Evolutionary conservation across 2,888 invertebrate species (phyloP), one percentile per base, ranked within the genome.

Genomic region (Rapana venosa): DNA sequence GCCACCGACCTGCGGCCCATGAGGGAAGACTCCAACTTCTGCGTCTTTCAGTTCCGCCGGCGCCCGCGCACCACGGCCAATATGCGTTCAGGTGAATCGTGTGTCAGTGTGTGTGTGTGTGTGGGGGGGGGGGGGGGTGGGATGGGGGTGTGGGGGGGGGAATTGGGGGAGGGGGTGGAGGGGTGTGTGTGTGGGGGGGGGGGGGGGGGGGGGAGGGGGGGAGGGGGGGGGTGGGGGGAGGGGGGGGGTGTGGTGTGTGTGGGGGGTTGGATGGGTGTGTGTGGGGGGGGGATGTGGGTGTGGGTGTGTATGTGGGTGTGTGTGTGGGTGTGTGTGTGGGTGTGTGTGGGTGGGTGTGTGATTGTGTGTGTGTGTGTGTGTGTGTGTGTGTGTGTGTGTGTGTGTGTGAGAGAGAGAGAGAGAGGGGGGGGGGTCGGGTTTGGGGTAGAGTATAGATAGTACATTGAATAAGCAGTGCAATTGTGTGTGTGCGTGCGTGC

Each of bases 1-100:
- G 90, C 85, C 88, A 90, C 88, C 0, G 90, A 90, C 77, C 56
- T 88, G 20, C 74, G 90, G 6, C 88, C 85, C 77, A 74, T 56
- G 77, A 77, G n/a, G 87, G 87, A 47, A 22, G 74, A 77, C 17
- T 15, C 36, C 13, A 36, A 11, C 79, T 87, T 56, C 58, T 66
- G 86, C n/a, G 85, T 47, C 58, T 20, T 35, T 30, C n/a, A 0
- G 35, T 85, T 66, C 15, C 77, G 30, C 17, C 70, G 36, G 26
- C 89, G 85, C 26, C 85, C 85, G 6, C 22, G 32, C 4, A 86
- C 85, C 30, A 86, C 85, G 56, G 85, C 85, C 85, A 58, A 58
- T 61, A 22, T 56, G 26, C 58, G 85, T n/a, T 58, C 85, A 86
- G 58, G 85, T 86, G 58, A 61, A 32, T 58, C 56, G 56, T 36